Percentiles rank a stretch among this genome's conserved stretches.
These are phyloP conservation scores for Mormyrops attenuatus DNA, from an alignment of 2,797 vertebrate species.

Conservation along the genomic window DNA sequence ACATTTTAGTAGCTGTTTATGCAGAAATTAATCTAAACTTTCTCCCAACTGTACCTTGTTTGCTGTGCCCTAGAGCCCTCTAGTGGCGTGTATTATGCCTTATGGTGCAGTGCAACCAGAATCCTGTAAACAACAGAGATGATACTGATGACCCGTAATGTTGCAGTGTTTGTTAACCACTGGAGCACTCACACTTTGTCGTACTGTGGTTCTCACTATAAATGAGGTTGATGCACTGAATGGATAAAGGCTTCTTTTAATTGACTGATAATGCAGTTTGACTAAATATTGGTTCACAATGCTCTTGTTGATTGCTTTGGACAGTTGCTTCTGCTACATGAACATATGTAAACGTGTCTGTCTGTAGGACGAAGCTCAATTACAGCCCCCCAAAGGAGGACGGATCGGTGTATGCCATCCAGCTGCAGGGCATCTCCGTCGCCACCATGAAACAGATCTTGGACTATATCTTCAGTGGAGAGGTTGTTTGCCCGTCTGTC, in stretches of 20 bases:
- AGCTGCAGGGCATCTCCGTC: conserved; percentile 90
- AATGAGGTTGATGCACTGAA: not conserved
- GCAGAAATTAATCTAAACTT: not conserved
- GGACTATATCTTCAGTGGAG: conserved; percentile 95
- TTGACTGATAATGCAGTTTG: not conserved
- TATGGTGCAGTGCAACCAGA: not conserved
- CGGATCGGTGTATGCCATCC: conserved; percentile 89
- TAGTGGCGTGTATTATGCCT: not conserved
- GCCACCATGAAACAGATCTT: conserved; percentile 91
- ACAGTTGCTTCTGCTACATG: conserved; percentile 1
- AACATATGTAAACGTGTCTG: not conserved
- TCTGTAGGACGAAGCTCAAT: conserved; percentile 85
- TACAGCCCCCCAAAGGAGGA: conserved; percentile 95
- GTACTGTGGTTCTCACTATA: not conserved
- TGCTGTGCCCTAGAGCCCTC: not conserved
- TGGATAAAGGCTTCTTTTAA: not conserved
- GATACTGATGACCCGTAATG: not conserved
- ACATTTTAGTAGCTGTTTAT: not conserved
- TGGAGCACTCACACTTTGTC: not conserved
- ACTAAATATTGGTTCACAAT: not conserved
- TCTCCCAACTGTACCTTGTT: not conserved
- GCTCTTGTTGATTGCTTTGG: not conserved
- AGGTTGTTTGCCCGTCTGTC: conserved; percentile 57
- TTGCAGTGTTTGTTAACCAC: not conserved
- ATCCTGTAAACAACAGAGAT: not conserved